Percentiles rank a stretch among this genome's conserved stretches.
phyloP scores from a whole-genome alignment of 2,888 invertebrate genomes.

The Sinohyriopsis cumingii region DNA sequence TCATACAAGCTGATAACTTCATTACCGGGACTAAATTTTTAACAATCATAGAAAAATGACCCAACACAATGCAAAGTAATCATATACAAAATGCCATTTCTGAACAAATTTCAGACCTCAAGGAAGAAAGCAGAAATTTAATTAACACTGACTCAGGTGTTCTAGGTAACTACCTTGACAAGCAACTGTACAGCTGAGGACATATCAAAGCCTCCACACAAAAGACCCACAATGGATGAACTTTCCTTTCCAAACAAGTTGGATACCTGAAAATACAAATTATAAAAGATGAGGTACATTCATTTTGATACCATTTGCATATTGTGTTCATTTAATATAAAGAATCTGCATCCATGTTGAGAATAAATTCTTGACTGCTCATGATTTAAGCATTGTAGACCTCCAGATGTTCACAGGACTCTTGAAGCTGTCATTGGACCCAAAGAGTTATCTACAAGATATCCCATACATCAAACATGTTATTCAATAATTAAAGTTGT shows the following conservation, averaged over 20 bases:
- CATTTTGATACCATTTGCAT: neutral
- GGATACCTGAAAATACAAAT: conserved; percentile 35
- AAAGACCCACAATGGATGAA: conserved; percentile 47
- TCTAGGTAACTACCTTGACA: conserved; percentile 42
- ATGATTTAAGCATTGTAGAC: no score
- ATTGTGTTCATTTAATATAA: neutral
- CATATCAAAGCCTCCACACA: conserved; percentile 56
- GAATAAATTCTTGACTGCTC: no score
- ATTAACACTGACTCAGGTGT: neutral
- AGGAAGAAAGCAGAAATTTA: neutral
- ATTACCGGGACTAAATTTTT: no score
- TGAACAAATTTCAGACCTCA: neutral
- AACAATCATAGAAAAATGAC: no score
- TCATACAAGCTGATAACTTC: no score
- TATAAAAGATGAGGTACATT: neutral
- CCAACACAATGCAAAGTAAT: no score
- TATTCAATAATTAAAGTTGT: no score
- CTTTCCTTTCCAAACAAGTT: conserved; percentile 44
- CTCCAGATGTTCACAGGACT: no score
- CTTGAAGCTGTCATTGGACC: no score
- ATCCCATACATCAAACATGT: no score
- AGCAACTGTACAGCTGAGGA: conserved; percentile 52
- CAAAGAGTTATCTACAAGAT: no score
- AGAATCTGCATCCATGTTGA: no score
- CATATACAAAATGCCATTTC: neutral